phyloP scores from a whole-genome alignment of 1,140 invertebrate species.

The Diabrotica virgifera region DNA sequence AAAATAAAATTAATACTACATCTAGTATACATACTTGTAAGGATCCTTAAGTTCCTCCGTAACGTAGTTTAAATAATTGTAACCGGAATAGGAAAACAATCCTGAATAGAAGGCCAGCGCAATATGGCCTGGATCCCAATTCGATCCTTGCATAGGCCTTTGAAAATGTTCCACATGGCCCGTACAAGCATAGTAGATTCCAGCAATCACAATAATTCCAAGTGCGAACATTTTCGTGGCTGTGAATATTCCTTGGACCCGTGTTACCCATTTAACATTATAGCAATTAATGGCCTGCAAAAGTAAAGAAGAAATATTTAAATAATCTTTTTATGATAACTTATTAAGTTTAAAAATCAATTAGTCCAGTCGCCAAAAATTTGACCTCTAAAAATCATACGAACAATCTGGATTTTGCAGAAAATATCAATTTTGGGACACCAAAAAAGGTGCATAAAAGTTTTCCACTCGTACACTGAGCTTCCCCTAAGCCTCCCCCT shows the following conservation, averaged over 20 bases:
- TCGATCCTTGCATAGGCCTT: conserved; percentile 75
- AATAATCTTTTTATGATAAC: background rate
- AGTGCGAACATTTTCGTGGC: conserved; percentile 90
- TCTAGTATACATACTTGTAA: conserved; percentile 61
- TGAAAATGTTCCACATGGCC: conserved; percentile 72
- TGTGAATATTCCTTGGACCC: conserved; percentile 91
- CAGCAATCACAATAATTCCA: conserved; percentile 82
- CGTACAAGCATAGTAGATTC: conserved; percentile 64
- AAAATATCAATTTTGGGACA: too few species aligned
- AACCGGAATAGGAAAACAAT: conserved; percentile 97
- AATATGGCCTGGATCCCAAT: conserved; percentile 72
- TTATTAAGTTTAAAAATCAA: background rate
- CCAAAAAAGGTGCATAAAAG: too few species aligned
- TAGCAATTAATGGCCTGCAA: conserved; percentile 81
- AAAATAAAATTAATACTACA: too few species aligned
- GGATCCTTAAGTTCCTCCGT: conserved; percentile 93
- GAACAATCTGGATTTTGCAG: too few species aligned
- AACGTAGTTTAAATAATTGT: conserved; percentile 88
- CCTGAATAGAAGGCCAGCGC: conserved; percentile 93
- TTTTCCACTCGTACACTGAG: too few species aligned
- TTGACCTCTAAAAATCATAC: too few species aligned
- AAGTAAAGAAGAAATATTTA: background rate
- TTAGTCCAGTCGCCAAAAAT: too few species aligned
- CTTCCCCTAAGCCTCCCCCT: too few species aligned
- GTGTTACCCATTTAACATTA: conserved; percentile 81